Percentiles rank a stretch among this genome's conserved stretches.
phyloP scores from a whole-genome alignment of 2,113 vertebrate species.

The Trichomycterus rosablanca region DNA sequence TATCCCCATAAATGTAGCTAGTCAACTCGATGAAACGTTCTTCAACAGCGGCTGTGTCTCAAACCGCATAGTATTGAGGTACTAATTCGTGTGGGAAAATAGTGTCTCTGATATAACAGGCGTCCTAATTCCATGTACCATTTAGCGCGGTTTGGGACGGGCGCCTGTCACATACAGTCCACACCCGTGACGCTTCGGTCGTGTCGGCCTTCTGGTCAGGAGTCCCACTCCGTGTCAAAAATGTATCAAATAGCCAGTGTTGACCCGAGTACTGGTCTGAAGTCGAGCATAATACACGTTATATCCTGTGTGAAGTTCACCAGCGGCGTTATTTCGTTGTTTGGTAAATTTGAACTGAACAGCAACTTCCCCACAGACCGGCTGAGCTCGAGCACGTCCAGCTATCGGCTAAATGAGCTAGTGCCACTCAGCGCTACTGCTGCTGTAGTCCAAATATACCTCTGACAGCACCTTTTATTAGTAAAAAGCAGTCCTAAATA shows the following conservation, averaged over 20 bases:
- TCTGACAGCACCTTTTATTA: background rate
- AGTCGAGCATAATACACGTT: too few relatives aligned
- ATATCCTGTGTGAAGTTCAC: too few relatives aligned
- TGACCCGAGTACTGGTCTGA: too few relatives aligned
- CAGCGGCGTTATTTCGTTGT: too few relatives aligned
- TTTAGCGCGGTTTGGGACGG: background rate
- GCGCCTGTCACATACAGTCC: background rate
- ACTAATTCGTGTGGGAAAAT: background rate
- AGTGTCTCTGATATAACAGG: background rate
- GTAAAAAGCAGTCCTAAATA: background rate
- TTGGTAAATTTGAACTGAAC: too few relatives aligned
- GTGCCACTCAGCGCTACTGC: background rate
- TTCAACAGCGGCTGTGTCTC: background rate
- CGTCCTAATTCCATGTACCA: too few relatives aligned
- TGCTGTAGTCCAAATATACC: background rate
- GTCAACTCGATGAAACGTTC: background rate
- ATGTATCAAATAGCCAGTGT: too few relatives aligned
- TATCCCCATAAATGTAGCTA: constrained; percentile 20
- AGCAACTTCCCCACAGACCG: too few relatives aligned
- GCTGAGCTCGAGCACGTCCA: too few relatives aligned
- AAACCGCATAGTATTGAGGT: background rate
- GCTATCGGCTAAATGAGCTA: background rate
- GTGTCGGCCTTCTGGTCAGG: background rate
- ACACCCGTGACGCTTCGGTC: background rate
- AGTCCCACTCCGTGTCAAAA: too few relatives aligned